These are phyloP conservation scores for Circaetus gallicus DNA, from an alignment of 2,113 vertebrate genomes.

Conservation along the genomic window DNA sequence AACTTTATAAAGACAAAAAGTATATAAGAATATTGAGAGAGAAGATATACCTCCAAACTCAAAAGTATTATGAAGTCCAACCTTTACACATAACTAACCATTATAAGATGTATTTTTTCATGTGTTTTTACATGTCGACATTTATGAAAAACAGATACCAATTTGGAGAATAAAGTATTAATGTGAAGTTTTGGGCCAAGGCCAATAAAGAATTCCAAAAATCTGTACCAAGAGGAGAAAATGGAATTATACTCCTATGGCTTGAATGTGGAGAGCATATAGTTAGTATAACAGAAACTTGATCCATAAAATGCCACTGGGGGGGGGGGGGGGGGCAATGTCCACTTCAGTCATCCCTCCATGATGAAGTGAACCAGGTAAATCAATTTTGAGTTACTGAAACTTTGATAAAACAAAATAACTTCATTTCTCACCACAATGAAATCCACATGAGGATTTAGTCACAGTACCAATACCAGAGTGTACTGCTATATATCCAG, in stretches of 20 bases:
- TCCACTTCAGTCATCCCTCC: too few species aligned
- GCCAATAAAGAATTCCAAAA: background rate
- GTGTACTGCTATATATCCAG: too few species aligned
- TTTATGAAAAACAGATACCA: background rate
- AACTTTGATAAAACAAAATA: too few species aligned
- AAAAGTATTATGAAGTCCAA: background rate
- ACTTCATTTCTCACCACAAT: too few species aligned
- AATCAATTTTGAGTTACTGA: too few species aligned
- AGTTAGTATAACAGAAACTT: background rate
- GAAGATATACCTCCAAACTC: background rate
- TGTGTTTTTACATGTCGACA: background rate
- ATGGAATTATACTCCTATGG: background rate
- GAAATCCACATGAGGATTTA: too few species aligned
- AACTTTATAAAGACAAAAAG: background rate
- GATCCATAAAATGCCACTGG: background rate
- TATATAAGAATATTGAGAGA: background rate
- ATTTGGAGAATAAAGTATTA: background rate
- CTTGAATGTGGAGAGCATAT: background rate
- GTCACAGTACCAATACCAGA: too few species aligned
- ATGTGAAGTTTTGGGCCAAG: background rate
- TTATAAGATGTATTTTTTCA: background rate
- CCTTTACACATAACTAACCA: background rate
- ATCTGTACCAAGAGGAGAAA: background rate
- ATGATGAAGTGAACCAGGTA: too few species aligned
- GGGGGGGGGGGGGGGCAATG: accelerated